Conservation (phyloP, 1,140 invertebrate genomes). For the Drosophila repleta region DNA sequence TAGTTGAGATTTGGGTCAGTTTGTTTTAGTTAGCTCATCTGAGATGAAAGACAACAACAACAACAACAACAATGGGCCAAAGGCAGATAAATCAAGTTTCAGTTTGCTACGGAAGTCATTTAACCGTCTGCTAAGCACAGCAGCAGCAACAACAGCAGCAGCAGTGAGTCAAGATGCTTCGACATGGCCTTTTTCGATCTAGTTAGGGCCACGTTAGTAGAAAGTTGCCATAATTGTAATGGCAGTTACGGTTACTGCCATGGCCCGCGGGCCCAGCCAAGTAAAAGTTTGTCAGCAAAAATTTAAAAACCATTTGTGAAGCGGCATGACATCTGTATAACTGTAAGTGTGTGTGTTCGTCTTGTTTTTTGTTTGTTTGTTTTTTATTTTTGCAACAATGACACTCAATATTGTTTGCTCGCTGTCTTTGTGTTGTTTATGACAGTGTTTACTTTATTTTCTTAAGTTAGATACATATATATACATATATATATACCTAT, state of each 20-base stretch:
- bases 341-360: slow-evolving; percentile 32
- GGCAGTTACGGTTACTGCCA: slow-evolving; percentile 48
- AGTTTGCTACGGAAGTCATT: slow-evolving; percentile 70
- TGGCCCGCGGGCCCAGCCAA: slow-evolving; percentile 16
- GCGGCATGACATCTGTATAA: slow-evolving; percentile 25
- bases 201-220: slow-evolving; percentile 69
- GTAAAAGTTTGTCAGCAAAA: slow-evolving; percentile 66
- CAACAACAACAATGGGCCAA: slow-evolving; percentile 25
- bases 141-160: slow-evolving; percentile 12
- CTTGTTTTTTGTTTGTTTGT: slow-evolving; percentile 12
- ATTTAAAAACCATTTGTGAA: slow-evolving; percentile 66
- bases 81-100: slow-evolving; percentile 27
- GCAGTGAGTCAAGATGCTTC: slow-evolving; percentile 55
- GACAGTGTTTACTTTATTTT: slow-evolving; percentile 21
- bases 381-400: slow-evolving; percentile 36
- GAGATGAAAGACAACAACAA: slow-evolving; percentile 43
- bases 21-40: slow-evolving; percentile 20
- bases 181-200: slow-evolving; percentile 48
- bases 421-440: slow-evolving; percentile 36
- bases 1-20: slow-evolving; percentile 27
- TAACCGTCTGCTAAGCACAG: slow-evolving; percentile 64
- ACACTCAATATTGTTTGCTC: slow-evolving; percentile 31
- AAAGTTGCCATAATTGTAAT: slow-evolving; percentile 72
- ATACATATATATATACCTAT: not conserved
- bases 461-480: slow-evolving; percentile 6